Evolutionary conservation across 2,797 vertebrate genomes (phyloP), one percentile per base, ranked within the genome.

Genomic region (Gobionotothen gibberifrons): DNA sequence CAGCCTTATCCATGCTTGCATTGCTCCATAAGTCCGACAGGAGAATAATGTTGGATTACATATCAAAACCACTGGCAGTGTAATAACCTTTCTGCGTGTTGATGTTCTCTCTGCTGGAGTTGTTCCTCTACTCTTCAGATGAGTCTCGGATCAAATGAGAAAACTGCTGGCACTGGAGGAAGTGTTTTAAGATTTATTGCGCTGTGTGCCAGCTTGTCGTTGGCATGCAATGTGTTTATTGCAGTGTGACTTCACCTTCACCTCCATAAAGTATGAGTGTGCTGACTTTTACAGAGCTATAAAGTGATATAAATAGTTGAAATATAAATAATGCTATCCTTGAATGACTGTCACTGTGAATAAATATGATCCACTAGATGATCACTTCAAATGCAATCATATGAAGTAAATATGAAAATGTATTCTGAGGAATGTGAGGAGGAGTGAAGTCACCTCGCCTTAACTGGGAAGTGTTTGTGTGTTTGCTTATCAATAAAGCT

Each of bases 71-170:
- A 1, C 70, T 83, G 77, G 77, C 82, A 79, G 74, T 1, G 46
- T 80, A 78, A 90, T 86, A 83, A 90, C 79, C 75, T 77, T 56
- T 82, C 59, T 57, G 55, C 3, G 16, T 43, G 60, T 7, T 79
- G 77, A 84, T 74, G 76, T 47, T 57, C 67, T 83, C 74, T 51
- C 76, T 49, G 63, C 60, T 60, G 72, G 68, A 61, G 61, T 52
- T 78, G 64, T 69, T 74, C 55, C 58, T 58, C 62, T 69, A 67
- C 75, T 54, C 56, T 73, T 46, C 57, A 53, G 67, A 84, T 70
- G 78, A 68, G 72, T 83, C 72, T 84, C 76, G 75, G 74, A 87
- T 88, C 79, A 87, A 69, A 82, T 79, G 47, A 59, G 47, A 78
- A 44, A 49, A 68, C 62, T 55, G 81, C 71, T 65, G 61, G 22